Evolutionary conservation across 1,140 invertebrate species (phyloP).

Genomic region (Delia radicum): DNA sequence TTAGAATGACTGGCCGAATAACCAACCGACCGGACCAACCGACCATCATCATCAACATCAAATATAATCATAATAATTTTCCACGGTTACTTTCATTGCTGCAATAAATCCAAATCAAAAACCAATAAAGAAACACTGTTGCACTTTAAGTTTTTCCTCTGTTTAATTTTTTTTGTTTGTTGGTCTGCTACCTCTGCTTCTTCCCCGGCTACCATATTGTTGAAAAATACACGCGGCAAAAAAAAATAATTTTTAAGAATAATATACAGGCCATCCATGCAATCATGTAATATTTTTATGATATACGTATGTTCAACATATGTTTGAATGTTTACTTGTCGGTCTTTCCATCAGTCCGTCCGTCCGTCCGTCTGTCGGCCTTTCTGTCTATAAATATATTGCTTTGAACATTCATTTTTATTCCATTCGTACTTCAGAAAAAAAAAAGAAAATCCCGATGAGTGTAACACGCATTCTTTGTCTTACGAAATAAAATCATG

Average conservation of each 20-base stretch:
- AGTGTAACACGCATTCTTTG: slow-evolving; percentile 1
- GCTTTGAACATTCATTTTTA: background rate
- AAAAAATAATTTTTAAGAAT: background rate
- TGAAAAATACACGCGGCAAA: background rate
- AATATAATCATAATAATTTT: slow-evolving; percentile 27
- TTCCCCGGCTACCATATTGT: background rate
- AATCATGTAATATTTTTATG: slow-evolving; percentile 2
- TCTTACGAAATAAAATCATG: background rate
- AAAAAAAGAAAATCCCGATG: background rate
- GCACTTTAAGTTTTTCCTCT: background rate
- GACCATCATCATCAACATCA: background rate
- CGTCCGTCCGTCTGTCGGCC: background rate
- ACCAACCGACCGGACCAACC: background rate
- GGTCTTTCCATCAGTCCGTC: background rate
- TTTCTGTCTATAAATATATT: background rate
- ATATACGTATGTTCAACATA: background rate
- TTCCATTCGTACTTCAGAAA: background rate
- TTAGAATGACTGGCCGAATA: background rate
- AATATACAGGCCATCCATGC: background rate
- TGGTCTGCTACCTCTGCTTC: background rate
- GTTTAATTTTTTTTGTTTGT: background rate
- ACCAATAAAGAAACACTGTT: slow-evolving; percentile 24
- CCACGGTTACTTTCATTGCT: slow-evolving; percentile 26
- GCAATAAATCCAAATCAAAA: slow-evolving; percentile 30
- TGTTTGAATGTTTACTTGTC: background rate